Evolutionary conservation across 2,888 invertebrate genomes (phyloP).

Genomic region (Microlaimidae sp.): DNA sequence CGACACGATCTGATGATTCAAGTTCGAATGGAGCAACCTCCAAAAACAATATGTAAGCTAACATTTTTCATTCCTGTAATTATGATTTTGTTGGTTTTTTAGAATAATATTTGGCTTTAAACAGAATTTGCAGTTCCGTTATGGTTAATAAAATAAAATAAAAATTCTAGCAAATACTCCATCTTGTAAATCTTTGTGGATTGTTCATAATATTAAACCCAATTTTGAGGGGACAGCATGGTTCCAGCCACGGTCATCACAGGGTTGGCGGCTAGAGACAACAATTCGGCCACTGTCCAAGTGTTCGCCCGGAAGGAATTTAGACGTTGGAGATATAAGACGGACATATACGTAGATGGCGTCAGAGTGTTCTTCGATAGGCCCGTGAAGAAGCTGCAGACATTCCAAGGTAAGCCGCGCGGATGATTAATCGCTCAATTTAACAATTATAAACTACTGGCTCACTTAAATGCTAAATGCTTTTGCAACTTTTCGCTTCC

Average conservation of each 20-base stretch:
- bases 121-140: neutral
- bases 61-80: no score
- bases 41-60: slow-evolving; percentile 22
- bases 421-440: no score
- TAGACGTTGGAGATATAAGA: slow-evolving; percentile 68
- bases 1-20: slow-evolving; percentile 23
- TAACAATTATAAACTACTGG: no score
- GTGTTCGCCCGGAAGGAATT: slow-evolving; percentile 61
- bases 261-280: slow-evolving; percentile 52
- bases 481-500: no score
- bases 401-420: slow-evolving; percentile 70
- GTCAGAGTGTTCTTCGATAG: slow-evolving; percentile 70
- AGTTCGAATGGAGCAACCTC: slow-evolving; percentile 26
- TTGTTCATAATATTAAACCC: slow-evolving; percentile 3
- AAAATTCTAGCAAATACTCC: neutral
- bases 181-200: slow-evolving; percentile 3
- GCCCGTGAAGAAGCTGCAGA: slow-evolving; percentile 65
- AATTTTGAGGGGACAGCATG: neutral
- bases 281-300: slow-evolving; percentile 63
- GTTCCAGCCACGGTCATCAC: slow-evolving; percentile 24
- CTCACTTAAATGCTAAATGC: no score
- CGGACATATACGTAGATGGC: slow-evolving; percentile 75
- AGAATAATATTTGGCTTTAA: no score
- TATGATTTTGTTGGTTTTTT: no score
- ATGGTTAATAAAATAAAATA: slow-evolving; percentile 10